Base-by-base conservation (phyloP, 2,113 vertebrate genomes). In the Poecile atricapillus region DNA sequence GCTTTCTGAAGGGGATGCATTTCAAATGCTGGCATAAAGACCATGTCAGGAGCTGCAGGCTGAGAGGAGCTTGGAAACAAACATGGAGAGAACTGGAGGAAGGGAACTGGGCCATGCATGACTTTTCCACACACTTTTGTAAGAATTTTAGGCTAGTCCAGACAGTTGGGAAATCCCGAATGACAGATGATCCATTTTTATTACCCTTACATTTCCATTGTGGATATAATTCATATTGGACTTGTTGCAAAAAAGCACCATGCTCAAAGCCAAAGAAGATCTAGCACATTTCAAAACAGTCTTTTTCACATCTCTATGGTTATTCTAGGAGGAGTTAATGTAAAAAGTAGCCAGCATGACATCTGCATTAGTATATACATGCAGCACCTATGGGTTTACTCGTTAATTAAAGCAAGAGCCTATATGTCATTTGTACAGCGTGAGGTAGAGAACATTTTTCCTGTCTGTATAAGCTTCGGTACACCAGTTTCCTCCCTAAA, bases 401-500 rank as follows among this genome's bases (percentile, higher is more conserved):
- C 28, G 9, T 83, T 93, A 94, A 95, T 95, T 96, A 94, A 71
- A 81, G 60, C 68, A 64, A 75, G 76, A 89, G n/a, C 41, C 31
- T 84, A 83, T 46, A 84, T 83, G 80, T 52, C 83, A 91, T 94
- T 95, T 82, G 64, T 83, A 87, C n/a, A 39, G 53, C 60, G 7
- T 94, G 88, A 94, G 64, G 92, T 90, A 95, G 90, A 96, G 76
- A 75, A 86, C 80, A 62, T 84, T 93, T 87, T 92, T 93, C 90
- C 93, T 94, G 88, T 39, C 80, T 92, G 30, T 60, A 44, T 90
- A 96, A 87, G 94, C 73, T 93, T 93, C 79, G 58, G 64, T 89
- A 90, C 53, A 90, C 83, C 60, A 83, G 53, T 60, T 96, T 96
- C 93, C 95, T 94, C 95, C 94, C 93, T 65, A 62, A 95, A 95